A percentile compares a stretch with the other conserved stretches of the same genome.
Evolutionary conservation across 53 echinoderm and acorn worm species (phyloP).

Genomic region (Glandiceps talaboti): DNA sequence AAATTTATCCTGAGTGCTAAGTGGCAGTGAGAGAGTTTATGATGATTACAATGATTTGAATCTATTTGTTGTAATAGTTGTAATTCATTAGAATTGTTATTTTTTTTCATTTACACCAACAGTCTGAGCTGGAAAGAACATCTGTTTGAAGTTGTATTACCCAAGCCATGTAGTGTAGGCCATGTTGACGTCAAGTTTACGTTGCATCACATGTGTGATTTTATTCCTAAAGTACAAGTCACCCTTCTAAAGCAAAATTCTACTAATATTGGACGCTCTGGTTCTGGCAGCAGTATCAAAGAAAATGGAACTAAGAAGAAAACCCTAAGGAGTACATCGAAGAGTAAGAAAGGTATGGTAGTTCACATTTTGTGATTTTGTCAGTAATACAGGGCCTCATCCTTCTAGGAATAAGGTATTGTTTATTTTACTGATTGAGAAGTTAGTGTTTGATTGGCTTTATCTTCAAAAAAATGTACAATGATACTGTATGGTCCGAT

Average conservation of each 20-base stretch:
- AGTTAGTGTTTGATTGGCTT: no score
- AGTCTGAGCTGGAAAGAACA: slow-evolving; percentile 45
- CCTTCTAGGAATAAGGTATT: no score
- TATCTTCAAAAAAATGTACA: no score
- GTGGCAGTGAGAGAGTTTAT: neutral
- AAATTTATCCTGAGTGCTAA: neutral
- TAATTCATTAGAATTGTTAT: neutral
- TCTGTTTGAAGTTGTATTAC: slow-evolving; percentile 86
- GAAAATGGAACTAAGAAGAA: neutral
- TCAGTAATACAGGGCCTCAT: no score
- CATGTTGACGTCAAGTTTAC: slow-evolving; percentile 95
- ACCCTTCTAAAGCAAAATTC: slow-evolving; percentile 63
- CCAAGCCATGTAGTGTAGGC: slow-evolving; percentile 73
- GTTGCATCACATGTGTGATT: slow-evolving; percentile 47
- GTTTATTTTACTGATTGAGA: no score
- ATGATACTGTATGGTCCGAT: no score
- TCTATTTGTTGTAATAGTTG: neutral
- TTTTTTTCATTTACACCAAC: neutral
- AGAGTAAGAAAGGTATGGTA: neutral
- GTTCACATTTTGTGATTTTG: no score
- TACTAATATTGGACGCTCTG: neutral
- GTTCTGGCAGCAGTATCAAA: neutral
- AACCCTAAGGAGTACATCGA: neutral
- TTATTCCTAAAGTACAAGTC: slow-evolving; percentile 66
- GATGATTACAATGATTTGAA: neutral